Conservation (phyloP, 2,797 vertebrate genomes). For the Hippoglossus hippoglossus region DNA sequence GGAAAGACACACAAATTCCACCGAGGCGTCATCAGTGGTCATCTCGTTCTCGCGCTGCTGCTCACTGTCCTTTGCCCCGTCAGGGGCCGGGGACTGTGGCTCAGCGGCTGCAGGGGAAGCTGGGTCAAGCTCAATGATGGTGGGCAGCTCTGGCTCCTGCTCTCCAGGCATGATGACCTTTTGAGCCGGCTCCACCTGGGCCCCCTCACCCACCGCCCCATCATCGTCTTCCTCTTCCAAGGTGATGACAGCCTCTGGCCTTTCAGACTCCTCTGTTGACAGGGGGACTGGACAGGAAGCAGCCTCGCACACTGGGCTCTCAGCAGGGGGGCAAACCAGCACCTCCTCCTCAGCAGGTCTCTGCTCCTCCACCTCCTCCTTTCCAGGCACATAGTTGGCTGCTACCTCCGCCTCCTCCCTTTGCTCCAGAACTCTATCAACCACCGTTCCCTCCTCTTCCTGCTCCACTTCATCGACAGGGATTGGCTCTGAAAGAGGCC, state of each 20-base stretch:
- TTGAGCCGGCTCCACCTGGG: constrained; percentile 62
- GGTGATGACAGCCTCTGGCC: constrained; percentile 74
- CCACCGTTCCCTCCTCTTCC: constrained; percentile 56
- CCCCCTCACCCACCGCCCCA: constrained; percentile 60
- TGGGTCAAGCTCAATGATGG: constrained; percentile 71
- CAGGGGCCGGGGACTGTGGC: constrained; percentile 33
- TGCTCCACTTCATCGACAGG: constrained; percentile 68
- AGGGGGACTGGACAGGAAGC: constrained; percentile 70
- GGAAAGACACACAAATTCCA: constrained; percentile 64
- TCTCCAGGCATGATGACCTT: constrained; percentile 69
- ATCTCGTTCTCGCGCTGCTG: constrained; percentile 46
- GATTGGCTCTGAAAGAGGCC: constrained; percentile 74
- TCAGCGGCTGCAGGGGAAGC: constrained; percentile 59
- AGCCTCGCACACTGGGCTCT: constrained; percentile 71
- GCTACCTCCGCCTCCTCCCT: constrained; percentile 64
- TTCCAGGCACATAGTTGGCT: constrained; percentile 71
- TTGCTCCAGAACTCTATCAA: constrained; percentile 58
- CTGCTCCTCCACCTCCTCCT: constrained; percentile 61
- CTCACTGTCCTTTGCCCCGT: constrained; percentile 51
- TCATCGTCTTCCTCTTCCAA: constrained; percentile 75
- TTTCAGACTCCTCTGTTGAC: constrained; percentile 67
- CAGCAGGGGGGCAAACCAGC: constrained; percentile 71
- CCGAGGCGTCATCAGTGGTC: constrained; percentile 43
- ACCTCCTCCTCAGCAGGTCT: constrained; percentile 68
- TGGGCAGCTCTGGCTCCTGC: constrained; percentile 62